Conservation (phyloP, 1,140 invertebrate species). For the Drosophila trapezifrons region DNA sequence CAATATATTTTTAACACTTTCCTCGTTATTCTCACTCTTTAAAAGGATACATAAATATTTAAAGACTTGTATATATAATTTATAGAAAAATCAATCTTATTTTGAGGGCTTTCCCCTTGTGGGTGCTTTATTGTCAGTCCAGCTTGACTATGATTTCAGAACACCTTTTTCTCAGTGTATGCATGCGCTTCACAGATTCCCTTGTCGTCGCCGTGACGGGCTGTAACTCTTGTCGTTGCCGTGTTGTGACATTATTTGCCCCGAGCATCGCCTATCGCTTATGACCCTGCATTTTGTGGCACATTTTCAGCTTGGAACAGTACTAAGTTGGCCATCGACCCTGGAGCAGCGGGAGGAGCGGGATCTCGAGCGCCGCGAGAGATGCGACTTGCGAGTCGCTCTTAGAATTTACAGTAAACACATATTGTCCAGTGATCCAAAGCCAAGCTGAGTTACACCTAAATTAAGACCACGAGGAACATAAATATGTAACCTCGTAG, state of each 20-base stretch:
- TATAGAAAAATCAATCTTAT: background rate
- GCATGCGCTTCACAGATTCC: conserved; percentile 26
- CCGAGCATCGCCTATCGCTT: conserved; percentile 28
- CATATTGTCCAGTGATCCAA: conserved; percentile 68
- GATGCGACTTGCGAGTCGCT: conserved; percentile 29
- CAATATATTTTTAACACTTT: background rate
- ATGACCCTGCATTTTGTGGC: conserved; percentile 54
- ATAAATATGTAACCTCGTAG: background rate
- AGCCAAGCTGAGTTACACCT: conserved; percentile 71
- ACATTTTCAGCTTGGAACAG: conserved; percentile 74
- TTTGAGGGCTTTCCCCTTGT: background rate
- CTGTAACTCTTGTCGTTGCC: conserved; percentile 32
- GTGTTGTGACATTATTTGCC: conserved; percentile 37
- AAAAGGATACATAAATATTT: too few relatives aligned
- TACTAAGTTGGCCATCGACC: conserved; percentile 54
- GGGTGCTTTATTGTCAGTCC: background rate
- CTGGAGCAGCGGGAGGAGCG: conserved; percentile 33
- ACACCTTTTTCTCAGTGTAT: conserved; percentile 30
- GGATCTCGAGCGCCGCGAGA: conserved; percentile 17
- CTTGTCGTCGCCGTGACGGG: conserved; percentile 26
- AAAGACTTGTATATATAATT: background rate
- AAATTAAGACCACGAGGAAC: conserved; percentile 44
- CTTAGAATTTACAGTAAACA: conserved; percentile 47
- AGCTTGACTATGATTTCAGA: conserved; percentile 10
- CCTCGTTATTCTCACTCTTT: background rate